Evolutionary conservation across 2,888 invertebrate genomes (phyloP), one percentile per base, ranked within the genome.

Genomic region (Podotricha telesiphe): DNA sequence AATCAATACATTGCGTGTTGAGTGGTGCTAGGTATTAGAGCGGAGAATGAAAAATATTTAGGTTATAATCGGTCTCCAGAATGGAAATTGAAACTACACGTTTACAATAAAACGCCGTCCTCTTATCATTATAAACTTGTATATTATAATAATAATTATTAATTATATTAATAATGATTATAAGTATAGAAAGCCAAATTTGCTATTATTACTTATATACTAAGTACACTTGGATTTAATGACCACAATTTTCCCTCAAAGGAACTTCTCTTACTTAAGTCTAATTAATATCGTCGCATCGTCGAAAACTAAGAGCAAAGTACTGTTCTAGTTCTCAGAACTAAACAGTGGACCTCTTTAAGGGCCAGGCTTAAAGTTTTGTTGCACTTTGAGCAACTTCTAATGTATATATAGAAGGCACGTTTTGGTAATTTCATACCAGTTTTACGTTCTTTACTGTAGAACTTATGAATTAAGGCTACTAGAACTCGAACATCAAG

Each of bases 291-390:
- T 48, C 50, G 48, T 48, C 63, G 47, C 50, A 42, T 48, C 63
- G 47, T 67, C 15, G 40, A 42, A 56, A 51, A 61, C 67, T 69
- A 67, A 72, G 64, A 67, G 67, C 50, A 47, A 67, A 69, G 69
- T 65, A 42, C 61, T 69, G 72, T 69, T 67, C 55, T 22, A 17
- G 40, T 37, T 65, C 67, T 61, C 67, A 67, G 67, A 40, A 61
- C 64, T 55, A 53, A 28, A 61, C 37, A 67, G 56, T 59, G 22
- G 28, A 48, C 62, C 65, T 65, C 64, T 59, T 40, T 69, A 64
- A 73, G 69, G 69, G 65, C 51, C 68, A 11, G 53, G 48, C 68
- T 66, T 59, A 67, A 72, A 72, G 66, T 71, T 71, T 51, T 45
- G 51, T 61, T 71, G 69, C 73, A 71, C 67, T 73, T 68, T 47